phyloP scores from a whole-genome alignment of 2,797 vertebrate species.

The Psittacula derbiana region DNA sequence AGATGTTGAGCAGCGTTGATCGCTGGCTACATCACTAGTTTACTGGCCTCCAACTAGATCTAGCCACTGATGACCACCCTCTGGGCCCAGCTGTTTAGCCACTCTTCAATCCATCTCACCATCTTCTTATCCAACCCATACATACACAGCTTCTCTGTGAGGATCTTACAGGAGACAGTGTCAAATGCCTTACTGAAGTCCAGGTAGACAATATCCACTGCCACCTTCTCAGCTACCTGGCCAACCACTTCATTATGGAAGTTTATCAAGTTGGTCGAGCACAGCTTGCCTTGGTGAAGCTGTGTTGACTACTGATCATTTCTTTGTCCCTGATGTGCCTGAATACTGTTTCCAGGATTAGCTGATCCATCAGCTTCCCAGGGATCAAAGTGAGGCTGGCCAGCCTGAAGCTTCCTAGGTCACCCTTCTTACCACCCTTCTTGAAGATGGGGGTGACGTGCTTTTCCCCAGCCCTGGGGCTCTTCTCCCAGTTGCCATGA shows the following conservation, averaged over 20 bases:
- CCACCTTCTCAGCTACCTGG: background rate
- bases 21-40: background rate
- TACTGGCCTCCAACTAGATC: background rate
- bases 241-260: background rate
- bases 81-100: too few species aligned
- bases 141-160: background rate
- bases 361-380: background rate
- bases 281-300: background rate
- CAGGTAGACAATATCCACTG: background rate
- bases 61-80: background rate
- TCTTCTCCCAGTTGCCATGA: background rate
- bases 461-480: background rate
- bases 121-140: background rate
- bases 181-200: background rate
- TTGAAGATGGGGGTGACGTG: background rate
- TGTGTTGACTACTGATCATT: background rate
- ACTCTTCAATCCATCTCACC: background rate
- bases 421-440: background rate
- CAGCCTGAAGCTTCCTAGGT: background rate
- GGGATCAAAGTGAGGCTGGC: background rate
- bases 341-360: background rate
- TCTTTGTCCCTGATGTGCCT: background rate
- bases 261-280: background rate
- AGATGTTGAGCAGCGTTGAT: background rate
- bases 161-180: background rate